A percentile compares a stretch with the other conserved stretches of the same genome.
These are phyloP conservation scores for Drepanosiphum platanoidis DNA, from an alignment of 2,888 invertebrate species.

Conservation along the genomic window DNA sequence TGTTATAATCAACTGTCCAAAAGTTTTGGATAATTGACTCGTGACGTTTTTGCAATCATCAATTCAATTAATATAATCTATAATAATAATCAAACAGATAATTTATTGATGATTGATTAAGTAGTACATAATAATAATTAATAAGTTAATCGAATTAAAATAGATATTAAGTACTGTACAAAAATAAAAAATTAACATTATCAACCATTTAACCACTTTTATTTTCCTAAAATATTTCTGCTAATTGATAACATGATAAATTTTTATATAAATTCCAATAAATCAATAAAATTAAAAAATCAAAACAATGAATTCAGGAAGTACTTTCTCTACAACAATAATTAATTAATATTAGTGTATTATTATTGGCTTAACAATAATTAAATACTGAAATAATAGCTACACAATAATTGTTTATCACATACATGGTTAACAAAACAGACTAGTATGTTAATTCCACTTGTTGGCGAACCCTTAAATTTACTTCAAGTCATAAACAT, in stretches of 20 bases:
- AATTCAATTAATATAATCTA: no score
- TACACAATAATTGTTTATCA: conserved; percentile 55
- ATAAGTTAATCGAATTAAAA: no score
- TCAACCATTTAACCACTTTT: conserved; percentile 41
- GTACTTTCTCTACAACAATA: neutral
- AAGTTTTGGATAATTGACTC: no score
- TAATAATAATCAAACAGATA: no score
- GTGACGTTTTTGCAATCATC: no score
- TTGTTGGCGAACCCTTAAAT: conserved; percentile 47
- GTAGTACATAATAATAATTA: no score
- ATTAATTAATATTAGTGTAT: conserved; percentile 11
- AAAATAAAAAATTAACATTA: neutral
- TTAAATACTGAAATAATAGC: conserved; percentile 21
- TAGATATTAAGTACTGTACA: no score
- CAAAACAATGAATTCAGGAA: conserved; percentile 10
- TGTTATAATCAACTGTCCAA: no score
- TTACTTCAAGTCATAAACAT: conserved; percentile 14
- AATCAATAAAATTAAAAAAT: conserved; percentile 11
- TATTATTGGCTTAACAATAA: conserved; percentile 10
- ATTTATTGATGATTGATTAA: no score
- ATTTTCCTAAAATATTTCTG: conserved; percentile 38
- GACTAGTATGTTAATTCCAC: conserved; percentile 60
- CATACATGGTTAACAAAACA: conserved; percentile 58
- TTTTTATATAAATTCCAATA: conserved; percentile 33
- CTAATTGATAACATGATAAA: conserved; percentile 17